Evolutionary conservation across 2,888 invertebrate species (phyloP).

Genomic region (Cosmopolites sordidus): DNA sequence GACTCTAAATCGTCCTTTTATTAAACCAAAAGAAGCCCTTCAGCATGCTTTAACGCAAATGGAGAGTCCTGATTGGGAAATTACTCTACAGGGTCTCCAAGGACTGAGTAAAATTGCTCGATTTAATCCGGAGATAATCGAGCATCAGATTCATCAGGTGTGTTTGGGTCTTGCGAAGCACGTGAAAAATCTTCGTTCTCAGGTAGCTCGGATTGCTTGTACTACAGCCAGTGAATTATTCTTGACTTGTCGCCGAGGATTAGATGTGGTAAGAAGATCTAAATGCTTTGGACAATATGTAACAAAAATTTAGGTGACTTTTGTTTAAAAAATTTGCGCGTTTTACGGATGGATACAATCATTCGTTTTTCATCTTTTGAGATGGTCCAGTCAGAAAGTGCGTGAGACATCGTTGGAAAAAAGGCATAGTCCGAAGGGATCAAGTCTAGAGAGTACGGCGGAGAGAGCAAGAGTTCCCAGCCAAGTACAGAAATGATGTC

Average conservation of each 20-base stretch:
- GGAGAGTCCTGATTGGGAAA: conserved; percentile 76
- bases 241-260: conserved; percentile 48
- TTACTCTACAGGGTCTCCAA: conserved; percentile 65
- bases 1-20: conserved; percentile 50
- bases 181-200: conserved; percentile 86
- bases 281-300: too few species aligned
- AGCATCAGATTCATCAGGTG: conserved; percentile 63
- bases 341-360: too few species aligned
- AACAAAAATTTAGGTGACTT: too few species aligned
- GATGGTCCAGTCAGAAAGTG: too few species aligned
- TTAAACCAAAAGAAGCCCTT: conserved; percentile 62
- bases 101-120: conserved; percentile 64
- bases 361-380: too few species aligned
- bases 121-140: conserved; percentile 61
- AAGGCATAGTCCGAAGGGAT: too few species aligned
- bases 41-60: conserved; percentile 61
- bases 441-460: too few species aligned
- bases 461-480: too few species aligned
- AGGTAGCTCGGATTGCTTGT: conserved; percentile 87
- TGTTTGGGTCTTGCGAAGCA: conserved; percentile 70
- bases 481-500: too few species aligned
- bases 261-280: conserved; percentile 65
- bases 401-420: too few species aligned
- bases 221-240: conserved; percentile 78
- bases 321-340: too few species aligned